Evolutionary conservation across 2,113 vertebrate species (phyloP), one percentile per base, ranked within the genome.

Genomic region (Sorex fumeus): DNA sequence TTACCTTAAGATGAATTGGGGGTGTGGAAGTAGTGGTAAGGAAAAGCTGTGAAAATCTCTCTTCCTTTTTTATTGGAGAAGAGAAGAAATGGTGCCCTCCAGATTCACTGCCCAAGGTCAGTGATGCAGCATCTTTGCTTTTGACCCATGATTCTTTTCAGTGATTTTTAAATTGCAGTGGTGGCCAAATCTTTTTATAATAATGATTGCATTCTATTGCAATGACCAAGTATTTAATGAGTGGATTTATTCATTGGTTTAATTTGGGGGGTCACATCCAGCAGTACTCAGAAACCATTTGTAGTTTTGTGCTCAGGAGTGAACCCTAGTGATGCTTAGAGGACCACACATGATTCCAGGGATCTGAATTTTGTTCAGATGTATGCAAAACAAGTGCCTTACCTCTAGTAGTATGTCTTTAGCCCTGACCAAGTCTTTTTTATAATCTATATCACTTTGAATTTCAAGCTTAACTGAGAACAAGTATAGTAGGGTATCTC

Each of bases 361-460:
- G 21, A 60, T 60, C 18, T 60, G 57, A 60, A 60, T 23, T 60
- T 7, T 19, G 57, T 40, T 40, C 18, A 60, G 57, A 5, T 60
- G 18, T 19, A 60, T 60, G 57, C 57, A 60, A 60, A 16, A 19
- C 57, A 60, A 60, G 18, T 21, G 21, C 21, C 18, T 21, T 60
- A 23, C 18, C 57, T 60, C 18, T 4, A 60, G 21, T 60, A 23
- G 18, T 60, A 60, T 23, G 5, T 60, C 57, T 60, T 23, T 23
- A 21, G 19, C 21, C 6, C 18, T 21, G 57, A 60, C 18, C 57
- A 19, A 60, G 57, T 21, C 21, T 21, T 60, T 60, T 83, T 66
- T 66, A 67, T 80, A 64, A 32, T 69, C 19, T 80, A 23, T 18
- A 18, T 78, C 64, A 83, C 27, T n/a, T 80, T 91, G 67, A 79